Evolutionary conservation across 92 coral and sea anemone genomes (phyloP).

Genomic region (Phenganax marumi): DNA sequence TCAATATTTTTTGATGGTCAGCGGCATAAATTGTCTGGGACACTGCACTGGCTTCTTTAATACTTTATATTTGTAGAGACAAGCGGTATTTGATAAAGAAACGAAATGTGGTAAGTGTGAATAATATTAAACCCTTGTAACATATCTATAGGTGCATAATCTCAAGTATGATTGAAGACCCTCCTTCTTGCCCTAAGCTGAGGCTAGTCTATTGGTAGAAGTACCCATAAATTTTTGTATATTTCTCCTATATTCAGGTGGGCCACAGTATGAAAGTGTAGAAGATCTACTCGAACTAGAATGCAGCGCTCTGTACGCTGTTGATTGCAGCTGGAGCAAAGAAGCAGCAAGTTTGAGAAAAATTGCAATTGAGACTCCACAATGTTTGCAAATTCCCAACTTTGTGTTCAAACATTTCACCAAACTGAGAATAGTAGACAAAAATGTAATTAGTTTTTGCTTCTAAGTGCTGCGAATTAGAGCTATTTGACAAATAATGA

Average conservation of each 20-base stretch:
- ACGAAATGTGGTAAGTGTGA: not conserved
- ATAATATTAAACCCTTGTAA: not conserved
- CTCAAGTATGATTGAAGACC: not conserved
- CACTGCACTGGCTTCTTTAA: not conserved
- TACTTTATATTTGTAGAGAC: constrained; percentile 6
- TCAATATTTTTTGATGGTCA: no score
- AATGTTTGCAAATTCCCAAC: constrained; percentile 62
- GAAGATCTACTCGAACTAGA: constrained; percentile 83
- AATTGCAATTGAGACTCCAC: constrained; percentile 87
- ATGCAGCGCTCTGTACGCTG: constrained; percentile 72
- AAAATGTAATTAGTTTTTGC: constrained; percentile 65
- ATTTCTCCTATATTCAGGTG: constrained; percentile 12
- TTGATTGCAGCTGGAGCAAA: constrained; percentile 90
- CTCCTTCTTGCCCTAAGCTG: no score
- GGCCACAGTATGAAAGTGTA: constrained; percentile 73
- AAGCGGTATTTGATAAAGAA: not conserved
- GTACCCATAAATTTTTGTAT: not conserved
- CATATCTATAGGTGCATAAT: not conserved
- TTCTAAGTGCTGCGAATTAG: no score
- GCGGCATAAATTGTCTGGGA: not conserved
- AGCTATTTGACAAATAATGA: no score
- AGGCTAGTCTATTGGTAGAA: no score
- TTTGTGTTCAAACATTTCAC: constrained; percentile 83
- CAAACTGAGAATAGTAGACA: constrained; percentile 93
- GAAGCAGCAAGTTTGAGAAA: constrained; percentile 83